A percentile compares a stretch with the other conserved stretches of the same genome.
phyloP scores from a whole-genome alignment of 2,797 vertebrate genomes.

The Leucoraja ocellata region DNA sequence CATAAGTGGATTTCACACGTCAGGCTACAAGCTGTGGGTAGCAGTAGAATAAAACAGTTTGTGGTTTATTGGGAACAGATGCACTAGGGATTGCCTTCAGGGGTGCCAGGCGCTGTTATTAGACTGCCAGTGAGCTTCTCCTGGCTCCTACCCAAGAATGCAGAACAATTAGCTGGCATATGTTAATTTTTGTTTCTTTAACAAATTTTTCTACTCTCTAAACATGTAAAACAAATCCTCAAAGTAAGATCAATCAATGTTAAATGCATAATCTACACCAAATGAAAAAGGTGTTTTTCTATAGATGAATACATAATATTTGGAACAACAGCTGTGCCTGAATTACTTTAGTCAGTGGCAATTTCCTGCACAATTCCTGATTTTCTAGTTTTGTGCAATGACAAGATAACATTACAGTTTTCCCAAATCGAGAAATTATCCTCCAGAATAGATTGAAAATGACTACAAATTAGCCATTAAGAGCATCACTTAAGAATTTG shows the following conservation, averaged over 20 bases:
- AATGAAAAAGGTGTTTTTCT: slow-evolving; percentile 72
- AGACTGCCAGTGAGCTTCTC: slow-evolving; percentile 71
- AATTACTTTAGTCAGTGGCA: slow-evolving; percentile 40
- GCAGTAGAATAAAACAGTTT: slow-evolving; percentile 67
- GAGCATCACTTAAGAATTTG: slow-evolving; percentile 56
- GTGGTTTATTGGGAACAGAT: slow-evolving; percentile 77
- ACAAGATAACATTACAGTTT: slow-evolving; percentile 39
- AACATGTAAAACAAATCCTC: slow-evolving; percentile 78
- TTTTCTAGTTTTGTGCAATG: slow-evolving; percentile 15
- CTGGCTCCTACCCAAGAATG: slow-evolving; percentile 77
- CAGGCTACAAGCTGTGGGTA: slow-evolving; percentile 64
- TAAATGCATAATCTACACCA: slow-evolving; percentile 68
- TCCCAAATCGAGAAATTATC: slow-evolving; percentile 51
- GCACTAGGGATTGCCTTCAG: slow-evolving; percentile 72
- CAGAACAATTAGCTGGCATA: slow-evolving; percentile 82
- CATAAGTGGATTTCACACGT: slow-evolving; percentile 54
- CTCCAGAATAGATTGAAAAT: slow-evolving; percentile 48
- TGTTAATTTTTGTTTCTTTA: slow-evolving; percentile 82
- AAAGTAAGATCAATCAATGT: slow-evolving; percentile 79
- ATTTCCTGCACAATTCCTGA: slow-evolving; percentile 35
- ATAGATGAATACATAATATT: slow-evolving; percentile 66
- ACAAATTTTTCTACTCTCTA: slow-evolving; percentile 78
- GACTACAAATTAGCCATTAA: slow-evolving; percentile 52
- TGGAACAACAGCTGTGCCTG: slow-evolving; percentile 65
- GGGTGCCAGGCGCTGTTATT: slow-evolving; percentile 76